A percentile compares a stretch with the other conserved stretches of the same genome.
Evolutionary conservation across 2,113 vertebrate species (phyloP).

Genomic region (Notothenia coriiceps): DNA sequence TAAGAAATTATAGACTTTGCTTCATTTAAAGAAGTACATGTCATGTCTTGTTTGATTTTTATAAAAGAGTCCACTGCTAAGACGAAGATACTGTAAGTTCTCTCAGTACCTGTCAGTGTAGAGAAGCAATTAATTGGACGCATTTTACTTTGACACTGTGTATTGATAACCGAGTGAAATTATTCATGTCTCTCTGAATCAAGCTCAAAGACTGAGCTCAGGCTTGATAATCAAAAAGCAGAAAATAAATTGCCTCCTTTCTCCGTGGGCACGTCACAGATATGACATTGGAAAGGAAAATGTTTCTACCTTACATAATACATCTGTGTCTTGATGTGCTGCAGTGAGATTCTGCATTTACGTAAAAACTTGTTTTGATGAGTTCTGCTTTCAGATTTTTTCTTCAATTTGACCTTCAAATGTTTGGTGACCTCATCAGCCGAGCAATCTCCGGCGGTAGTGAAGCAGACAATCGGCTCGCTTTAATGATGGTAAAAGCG

Average conservation of each 20-base stretch:
- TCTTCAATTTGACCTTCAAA: slow-evolving; percentile 16
- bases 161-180: neutral
- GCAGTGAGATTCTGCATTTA: slow-evolving; percentile 4
- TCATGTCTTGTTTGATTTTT: neutral
- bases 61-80: neutral
- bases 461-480: slow-evolving; percentile 6
- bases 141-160: neutral
- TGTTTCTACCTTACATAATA: slow-evolving; percentile 1
- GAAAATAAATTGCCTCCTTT: slow-evolving; percentile 6
- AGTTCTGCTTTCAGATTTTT: slow-evolving; percentile 6
- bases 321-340: neutral
- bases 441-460: neutral
- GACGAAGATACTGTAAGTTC: neutral
- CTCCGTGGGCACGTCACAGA: slow-evolving; percentile 9
- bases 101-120: slow-evolving; percentile 1
- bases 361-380: neutral
- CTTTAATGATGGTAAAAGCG: slow-evolving; percentile 49
- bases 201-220: slow-evolving; percentile 7
- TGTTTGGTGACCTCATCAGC: slow-evolving; percentile 22
- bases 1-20: no score
- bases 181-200: slow-evolving; percentile 35
- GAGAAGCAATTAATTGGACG: slow-evolving; percentile 1
- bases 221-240: slow-evolving; percentile 13
- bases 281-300: slow-evolving; percentile 5
- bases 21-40: neutral